Evolutionary conservation across 53 echinoderm and acorn worm species (phyloP), one percentile per base, ranked within the genome.

Genomic region (Actinopyga echinites): DNA sequence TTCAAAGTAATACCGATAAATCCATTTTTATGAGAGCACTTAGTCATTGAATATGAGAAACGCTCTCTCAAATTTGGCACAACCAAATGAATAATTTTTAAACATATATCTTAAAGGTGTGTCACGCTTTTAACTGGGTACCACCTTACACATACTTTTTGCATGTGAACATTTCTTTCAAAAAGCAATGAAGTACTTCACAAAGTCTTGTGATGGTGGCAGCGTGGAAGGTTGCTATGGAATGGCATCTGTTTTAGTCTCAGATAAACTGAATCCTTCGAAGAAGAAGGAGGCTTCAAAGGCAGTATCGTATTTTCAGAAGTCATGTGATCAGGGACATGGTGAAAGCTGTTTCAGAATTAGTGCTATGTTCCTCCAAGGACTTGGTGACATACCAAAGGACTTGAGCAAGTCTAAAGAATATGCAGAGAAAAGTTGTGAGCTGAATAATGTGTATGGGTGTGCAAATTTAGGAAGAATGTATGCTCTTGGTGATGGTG

Each of bases 401-500:
- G 92, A 96, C 79, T 64, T 96, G 87, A 66, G 37, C 2, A 90
- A 86, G 55, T 92, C 97, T 2, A 64, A 65, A 31, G 63, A 85
- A 22, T 90, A 84, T 30, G 84, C 97, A 5, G 84, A 73, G n/a
- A 83, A 83, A 49, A 90, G 91, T 65, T 96, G 97, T 45, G 63
- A 96, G 12, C 69, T 92, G 3, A 89, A 84, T 32, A 92, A 96
- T 56, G 71, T 96, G 84, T 96, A 92, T 24, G 97, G 92, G 24
- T 96, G 97, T 79, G 90, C 90, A 56, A 96, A 96, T 60, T 67
- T 92, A 19, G 92, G 97, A 26, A 79, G 97, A 38, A 96, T 96
- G 90, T 96, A 94, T 74, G 61, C 60, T 58, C 4, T 92, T 15
- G 94, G 97, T 3, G 96, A 96, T 57, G 96, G 96, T 1, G 88